These are phyloP conservation scores for Patella ulyssiponensis DNA, from an alignment of 2,888 invertebrate genomes.

Conservation along the genomic window DNA sequence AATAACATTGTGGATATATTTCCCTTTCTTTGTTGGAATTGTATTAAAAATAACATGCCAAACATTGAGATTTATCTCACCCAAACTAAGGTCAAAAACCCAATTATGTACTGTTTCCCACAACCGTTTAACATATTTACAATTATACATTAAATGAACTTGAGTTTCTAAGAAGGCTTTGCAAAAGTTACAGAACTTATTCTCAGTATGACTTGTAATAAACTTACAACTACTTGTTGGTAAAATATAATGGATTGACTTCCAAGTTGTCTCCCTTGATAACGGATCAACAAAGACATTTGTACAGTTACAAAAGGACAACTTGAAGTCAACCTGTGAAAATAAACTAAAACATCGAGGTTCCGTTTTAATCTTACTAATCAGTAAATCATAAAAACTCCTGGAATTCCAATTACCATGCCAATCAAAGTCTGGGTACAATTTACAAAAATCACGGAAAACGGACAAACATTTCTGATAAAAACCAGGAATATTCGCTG, in stretches of 20 bases:
- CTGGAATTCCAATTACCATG: background rate
- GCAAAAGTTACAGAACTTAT: background rate
- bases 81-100: constrained; percentile 5
- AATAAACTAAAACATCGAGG: background rate
- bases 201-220: background rate
- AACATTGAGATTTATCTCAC: constrained; percentile 9
- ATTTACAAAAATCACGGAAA: constrained; percentile 9
- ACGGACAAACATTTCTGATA: constrained; percentile 20
- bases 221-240: constrained; percentile 2
- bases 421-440: constrained; percentile 4
- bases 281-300: background rate
- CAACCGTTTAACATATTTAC: background rate
- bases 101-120: constrained; percentile 5
- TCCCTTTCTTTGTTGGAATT: background rate
- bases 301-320: background rate
- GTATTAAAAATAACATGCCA: constrained; percentile 5
- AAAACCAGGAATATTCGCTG: constrained; percentile 25
- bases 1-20: background rate
- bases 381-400: constrained; percentile 6
- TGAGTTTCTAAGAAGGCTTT: background rate
- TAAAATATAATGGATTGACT: background rate
- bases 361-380: background rate
- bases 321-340: background rate
- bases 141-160: background rate
- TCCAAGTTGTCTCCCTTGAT: background rate